Evolutionary conservation across 2,888 invertebrate genomes (phyloP).

Genomic region (Conistra vaccinii): DNA sequence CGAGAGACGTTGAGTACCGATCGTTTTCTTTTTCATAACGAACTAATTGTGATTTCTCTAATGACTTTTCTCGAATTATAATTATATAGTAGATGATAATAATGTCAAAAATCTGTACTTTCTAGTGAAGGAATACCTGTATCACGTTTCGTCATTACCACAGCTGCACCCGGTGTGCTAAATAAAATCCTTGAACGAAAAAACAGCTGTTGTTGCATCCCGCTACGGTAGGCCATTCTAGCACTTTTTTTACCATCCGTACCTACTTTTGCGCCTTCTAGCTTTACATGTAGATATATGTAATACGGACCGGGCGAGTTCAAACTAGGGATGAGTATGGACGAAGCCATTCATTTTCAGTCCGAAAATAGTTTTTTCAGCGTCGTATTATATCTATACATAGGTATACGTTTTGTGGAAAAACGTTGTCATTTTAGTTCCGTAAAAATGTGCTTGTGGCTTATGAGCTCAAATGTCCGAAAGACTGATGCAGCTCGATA

Average conservation of each 20-base stretch:
- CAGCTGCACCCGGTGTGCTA: too few species aligned
- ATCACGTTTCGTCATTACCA: background rate
- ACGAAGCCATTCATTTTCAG: conserved; percentile 29
- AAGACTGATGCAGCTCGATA: too few species aligned
- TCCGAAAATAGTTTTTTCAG: conserved; percentile 8
- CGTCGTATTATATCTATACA: background rate
- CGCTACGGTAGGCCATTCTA: too few species aligned
- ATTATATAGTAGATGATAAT: background rate
- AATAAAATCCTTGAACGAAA: too few species aligned
- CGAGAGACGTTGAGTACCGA: background rate
- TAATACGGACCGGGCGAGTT: too few species aligned
- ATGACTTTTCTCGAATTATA: background rate
- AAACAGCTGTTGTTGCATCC: too few species aligned
- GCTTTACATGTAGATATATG: too few species aligned
- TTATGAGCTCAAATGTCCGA: too few species aligned
- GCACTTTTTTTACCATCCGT: too few species aligned
- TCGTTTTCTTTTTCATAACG: background rate
- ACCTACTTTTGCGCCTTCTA: too few species aligned
- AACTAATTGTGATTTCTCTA: background rate
- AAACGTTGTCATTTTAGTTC: background rate
- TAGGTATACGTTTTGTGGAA: background rate
- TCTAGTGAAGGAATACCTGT: background rate
- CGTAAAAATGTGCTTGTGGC: background rate
- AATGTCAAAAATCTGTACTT: background rate
- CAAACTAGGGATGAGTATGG: too few species aligned